Evolutionary conservation across 2,888 invertebrate species (phyloP), one percentile per base, ranked within the genome.

Genomic region (Schizaphis graminum): DNA sequence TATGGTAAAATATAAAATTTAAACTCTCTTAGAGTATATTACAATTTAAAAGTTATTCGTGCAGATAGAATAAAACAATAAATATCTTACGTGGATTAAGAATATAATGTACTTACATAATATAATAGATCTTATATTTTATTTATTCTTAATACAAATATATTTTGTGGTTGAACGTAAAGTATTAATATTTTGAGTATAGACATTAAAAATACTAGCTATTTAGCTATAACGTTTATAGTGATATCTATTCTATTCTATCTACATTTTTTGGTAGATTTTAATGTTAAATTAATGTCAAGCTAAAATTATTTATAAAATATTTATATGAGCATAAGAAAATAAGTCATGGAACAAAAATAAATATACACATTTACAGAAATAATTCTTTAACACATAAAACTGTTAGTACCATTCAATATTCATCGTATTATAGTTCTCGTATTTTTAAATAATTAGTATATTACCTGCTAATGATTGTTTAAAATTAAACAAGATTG

Each of bases 1-100:
- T 95, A 96, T 95, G 97, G 98, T 97, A 95, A 95, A 95, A 53
- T 16, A 90, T 86, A 77, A 0, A 35, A 24, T 35, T 77, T 35
- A 21, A 77, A 77, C 35, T 35, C 21, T 77, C 21, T 35, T 3
- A 77, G 35, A 77, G 21, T 41, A 77, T 21, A 8, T 35, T 8
- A 35, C 16, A n/a, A n/a, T 4, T 67, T 67, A 67, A n/a, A n/a
- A n/a, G 16, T 67, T 67, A 67, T 67, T 67, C 16, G 13, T 35
- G 21, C 35, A 21, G 35, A 41, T 77, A 35, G 26, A 77, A 35
- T 35, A 77, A 77, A 77, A 77, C 35, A 41, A 35, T 35, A 21
- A 77, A 41, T 21, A 77, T 77, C 21, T 77, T 7, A 77, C 21
- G 21, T 77, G 1, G 16, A n/a, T 35, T 67, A 2, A 67, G n/a